phyloP scores from a whole-genome alignment of 1,140 invertebrate genomes.

The Bombus waltoni region DNA sequence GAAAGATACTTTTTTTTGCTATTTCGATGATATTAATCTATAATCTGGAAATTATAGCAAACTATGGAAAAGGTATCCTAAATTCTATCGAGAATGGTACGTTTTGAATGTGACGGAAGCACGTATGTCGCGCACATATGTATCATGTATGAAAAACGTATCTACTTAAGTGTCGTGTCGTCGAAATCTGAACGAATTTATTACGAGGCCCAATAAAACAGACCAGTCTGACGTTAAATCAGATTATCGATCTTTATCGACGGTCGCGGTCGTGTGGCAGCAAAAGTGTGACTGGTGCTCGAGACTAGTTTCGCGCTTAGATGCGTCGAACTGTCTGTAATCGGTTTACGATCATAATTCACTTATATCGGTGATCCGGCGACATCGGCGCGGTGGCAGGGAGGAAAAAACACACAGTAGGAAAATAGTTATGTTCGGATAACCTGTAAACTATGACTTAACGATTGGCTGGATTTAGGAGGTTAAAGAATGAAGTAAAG shows the following conservation, averaged over 20 bases:
- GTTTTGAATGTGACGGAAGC: background rate
- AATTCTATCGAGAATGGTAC: background rate
- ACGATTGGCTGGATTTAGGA: background rate
- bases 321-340: constrained; percentile 4
- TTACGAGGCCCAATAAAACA: constrained; percentile 3
- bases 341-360: constrained; percentile 31
- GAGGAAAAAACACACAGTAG: background rate
- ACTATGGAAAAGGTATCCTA: background rate
- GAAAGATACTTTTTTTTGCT: too few species aligned
- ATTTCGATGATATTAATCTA: background rate
- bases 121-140: background rate
- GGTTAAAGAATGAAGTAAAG: background rate
- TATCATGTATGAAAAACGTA: background rate
- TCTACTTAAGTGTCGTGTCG: background rate
- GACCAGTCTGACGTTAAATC: constrained; percentile 4
- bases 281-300: constrained; percentile 19
- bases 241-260: constrained; percentile 37
- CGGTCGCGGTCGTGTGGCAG: background rate
- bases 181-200: background rate
- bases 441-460: constrained; percentile 18
- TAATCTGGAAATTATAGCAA: background rate
- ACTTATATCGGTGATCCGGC: constrained; percentile 27
- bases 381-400: background rate
- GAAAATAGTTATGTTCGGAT: background rate
- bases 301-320: constrained; percentile 12